Conservation (phyloP, 1,140 invertebrate genomes). For the Ridgeia piscesae region DNA sequence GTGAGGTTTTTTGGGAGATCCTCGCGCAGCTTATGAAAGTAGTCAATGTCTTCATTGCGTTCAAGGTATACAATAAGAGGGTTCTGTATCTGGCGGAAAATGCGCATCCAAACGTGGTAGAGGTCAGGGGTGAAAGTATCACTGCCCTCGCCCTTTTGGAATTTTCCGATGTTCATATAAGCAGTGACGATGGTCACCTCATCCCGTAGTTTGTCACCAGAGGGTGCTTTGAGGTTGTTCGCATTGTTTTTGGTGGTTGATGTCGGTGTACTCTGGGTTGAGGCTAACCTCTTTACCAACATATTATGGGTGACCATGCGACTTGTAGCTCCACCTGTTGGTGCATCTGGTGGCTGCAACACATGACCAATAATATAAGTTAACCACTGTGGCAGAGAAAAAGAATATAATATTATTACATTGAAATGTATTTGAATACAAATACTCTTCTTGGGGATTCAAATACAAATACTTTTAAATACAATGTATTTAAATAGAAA, state of each 20-base stretch:
- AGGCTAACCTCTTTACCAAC: not conserved
- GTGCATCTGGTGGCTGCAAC: not conserved
- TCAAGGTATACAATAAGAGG: constrained; percentile 27
- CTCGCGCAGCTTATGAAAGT: constrained; percentile 18
- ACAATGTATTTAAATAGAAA: no score
- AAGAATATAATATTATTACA: not conserved
- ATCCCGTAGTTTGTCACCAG: not conserved
- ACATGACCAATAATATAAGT: not conserved
- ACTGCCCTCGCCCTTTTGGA: constrained; percentile 35
- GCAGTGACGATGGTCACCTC: constrained; percentile 42
- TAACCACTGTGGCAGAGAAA: not conserved
- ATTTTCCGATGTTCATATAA: constrained; percentile 42
- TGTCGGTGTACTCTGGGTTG: not conserved
- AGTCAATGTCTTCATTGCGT: constrained; percentile 17
- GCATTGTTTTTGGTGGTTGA: not conserved
- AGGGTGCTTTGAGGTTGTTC: not conserved
- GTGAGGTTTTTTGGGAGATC: constrained; percentile 30
- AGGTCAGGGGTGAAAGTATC: constrained; percentile 14
- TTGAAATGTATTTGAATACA: no score
- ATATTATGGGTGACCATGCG: not conserved
- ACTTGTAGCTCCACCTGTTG: not conserved
- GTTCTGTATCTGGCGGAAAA: constrained; percentile 25
- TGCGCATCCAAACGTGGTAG: constrained; percentile 27
- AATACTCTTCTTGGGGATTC: no score
- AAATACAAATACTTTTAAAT: no score